Conservation (phyloP, 2,797 vertebrate species). For the Cetoscarus ocellatus region DNA sequence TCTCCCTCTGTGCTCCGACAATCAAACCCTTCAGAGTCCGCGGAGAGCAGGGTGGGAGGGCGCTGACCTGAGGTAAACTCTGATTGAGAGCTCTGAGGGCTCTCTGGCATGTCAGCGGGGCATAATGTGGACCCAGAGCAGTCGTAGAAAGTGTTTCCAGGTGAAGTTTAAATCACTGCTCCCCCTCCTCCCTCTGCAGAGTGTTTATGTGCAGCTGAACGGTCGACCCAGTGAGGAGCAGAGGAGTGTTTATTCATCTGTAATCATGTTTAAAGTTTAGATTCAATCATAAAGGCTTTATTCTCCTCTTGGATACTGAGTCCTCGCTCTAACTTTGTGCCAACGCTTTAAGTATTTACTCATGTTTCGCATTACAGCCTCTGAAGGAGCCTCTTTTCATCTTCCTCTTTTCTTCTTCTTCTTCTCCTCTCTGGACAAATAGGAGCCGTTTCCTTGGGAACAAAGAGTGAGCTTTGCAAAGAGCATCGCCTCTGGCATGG, state of each 20-base stretch:
- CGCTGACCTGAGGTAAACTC: constrained; percentile 71
- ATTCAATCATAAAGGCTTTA: constrained; percentile 1
- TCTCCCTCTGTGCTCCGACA: constrained; percentile 14
- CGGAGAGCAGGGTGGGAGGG: constrained; percentile 36
- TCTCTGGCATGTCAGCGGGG: constrained; percentile 47
- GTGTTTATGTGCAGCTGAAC: constrained; percentile 7
- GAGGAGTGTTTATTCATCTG: neutral
- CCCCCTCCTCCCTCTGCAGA: constrained; percentile 39
- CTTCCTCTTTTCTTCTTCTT: constrained; percentile 18
- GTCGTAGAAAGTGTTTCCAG: constrained; percentile 74
- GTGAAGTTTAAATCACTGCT: constrained; percentile 55
- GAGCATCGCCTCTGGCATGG: constrained; percentile 96
- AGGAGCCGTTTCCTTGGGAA: constrained; percentile 95
- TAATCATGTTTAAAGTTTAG: constrained; percentile 9
- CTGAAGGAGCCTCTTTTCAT: constrained; percentile 27
- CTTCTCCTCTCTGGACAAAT: constrained; percentile 40
- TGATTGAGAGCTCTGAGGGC: constrained; percentile 43
- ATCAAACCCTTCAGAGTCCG: constrained; percentile 13
- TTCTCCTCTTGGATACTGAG: constrained; percentile 1
- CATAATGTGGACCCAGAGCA: constrained; percentile 45
- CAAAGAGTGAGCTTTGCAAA: constrained; percentile 96
- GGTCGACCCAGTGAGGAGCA: constrained; percentile 14
- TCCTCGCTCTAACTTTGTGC: constrained; percentile 1
- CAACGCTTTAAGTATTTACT: neutral
- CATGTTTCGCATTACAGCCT: constrained; percentile 6